phyloP scores from a whole-genome alignment of 2,888 invertebrate species.

The Temnothorax unifasciatus region DNA sequence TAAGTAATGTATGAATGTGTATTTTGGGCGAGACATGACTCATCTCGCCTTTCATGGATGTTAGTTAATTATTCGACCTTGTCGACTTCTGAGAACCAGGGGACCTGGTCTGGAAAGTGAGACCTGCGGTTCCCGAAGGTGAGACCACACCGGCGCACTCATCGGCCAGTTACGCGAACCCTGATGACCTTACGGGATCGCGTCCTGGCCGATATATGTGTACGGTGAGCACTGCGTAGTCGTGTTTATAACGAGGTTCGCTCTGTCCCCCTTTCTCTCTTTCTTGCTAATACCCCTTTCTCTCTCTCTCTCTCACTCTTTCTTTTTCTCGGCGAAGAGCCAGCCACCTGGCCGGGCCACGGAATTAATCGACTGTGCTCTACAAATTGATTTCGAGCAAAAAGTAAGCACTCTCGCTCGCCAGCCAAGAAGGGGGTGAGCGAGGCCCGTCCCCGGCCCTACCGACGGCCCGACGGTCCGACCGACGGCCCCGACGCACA shows the following conservation, averaged over 20 bases:
- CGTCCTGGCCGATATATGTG: conserved; percentile 31
- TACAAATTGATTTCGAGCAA: conserved; percentile 82
- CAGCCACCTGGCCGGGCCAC: conserved; percentile 74
- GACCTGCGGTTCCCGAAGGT: conserved; percentile 23
- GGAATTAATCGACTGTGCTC: conserved; percentile 81
- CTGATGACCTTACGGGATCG: conserved; percentile 54
- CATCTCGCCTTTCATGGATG: not conserved
- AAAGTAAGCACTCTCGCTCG: conserved; percentile 66
- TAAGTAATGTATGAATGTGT: no score
- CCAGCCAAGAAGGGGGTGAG: conserved; percentile 31
- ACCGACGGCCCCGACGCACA: not conserved
- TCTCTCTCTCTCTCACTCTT: not conserved
- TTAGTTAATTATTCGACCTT: conserved; percentile 22
- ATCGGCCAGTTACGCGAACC: conserved; percentile 53
- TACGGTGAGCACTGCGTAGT: conserved; percentile 24
- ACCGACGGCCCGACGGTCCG: no score
- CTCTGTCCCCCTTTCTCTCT: not conserved
- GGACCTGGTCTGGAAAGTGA: conserved; percentile 21
- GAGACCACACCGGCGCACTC: conserved; percentile 46
- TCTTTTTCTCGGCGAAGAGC: conserved; percentile 31
- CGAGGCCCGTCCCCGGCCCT: conserved; percentile 8
- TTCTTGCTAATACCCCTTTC: not conserved
- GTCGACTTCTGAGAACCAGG: conserved; percentile 34
- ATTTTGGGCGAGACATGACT: not conserved
- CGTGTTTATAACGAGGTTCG: conserved; percentile 13